phyloP scores from a whole-genome alignment of 2,797 vertebrate species.

The Phataginus tetradactyla region DNA sequence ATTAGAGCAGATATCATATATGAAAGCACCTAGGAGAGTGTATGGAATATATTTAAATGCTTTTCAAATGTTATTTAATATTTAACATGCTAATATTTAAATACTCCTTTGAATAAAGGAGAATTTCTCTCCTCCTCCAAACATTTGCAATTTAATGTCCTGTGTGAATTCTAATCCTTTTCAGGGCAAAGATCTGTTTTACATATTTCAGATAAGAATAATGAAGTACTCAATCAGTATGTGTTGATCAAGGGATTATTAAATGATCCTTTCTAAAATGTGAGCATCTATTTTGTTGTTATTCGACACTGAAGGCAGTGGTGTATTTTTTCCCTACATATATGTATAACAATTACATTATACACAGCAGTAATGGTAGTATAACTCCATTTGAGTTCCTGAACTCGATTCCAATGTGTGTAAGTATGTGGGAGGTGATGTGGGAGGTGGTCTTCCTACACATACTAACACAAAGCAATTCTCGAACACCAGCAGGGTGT shows the following conservation, averaged over 20 bases:
- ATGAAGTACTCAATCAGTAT: background rate
- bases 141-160: background rate
- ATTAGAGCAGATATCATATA: background rate
- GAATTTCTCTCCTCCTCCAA: background rate
- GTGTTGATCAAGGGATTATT: background rate
- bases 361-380: too few species aligned
- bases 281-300: background rate
- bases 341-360: too few species aligned
- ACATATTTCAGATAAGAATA: background rate
- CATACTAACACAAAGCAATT: too few species aligned
- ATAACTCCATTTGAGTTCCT: too few species aligned
- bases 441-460: too few species aligned
- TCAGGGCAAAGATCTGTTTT: background rate
- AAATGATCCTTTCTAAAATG: background rate
- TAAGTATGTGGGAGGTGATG: too few species aligned
- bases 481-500: too few species aligned
- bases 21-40: background rate
- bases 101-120: too few species aligned
- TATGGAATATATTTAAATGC: background rate
- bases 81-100: too few species aligned
- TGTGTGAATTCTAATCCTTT: background rate
- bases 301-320: too few species aligned
- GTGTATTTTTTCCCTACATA: too few species aligned
- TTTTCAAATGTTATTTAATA: background rate
- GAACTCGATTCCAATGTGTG: too few species aligned